phyloP scores from a whole-genome alignment of 1,140 invertebrate genomes.

The Zaprionus tsacasi region DNA sequence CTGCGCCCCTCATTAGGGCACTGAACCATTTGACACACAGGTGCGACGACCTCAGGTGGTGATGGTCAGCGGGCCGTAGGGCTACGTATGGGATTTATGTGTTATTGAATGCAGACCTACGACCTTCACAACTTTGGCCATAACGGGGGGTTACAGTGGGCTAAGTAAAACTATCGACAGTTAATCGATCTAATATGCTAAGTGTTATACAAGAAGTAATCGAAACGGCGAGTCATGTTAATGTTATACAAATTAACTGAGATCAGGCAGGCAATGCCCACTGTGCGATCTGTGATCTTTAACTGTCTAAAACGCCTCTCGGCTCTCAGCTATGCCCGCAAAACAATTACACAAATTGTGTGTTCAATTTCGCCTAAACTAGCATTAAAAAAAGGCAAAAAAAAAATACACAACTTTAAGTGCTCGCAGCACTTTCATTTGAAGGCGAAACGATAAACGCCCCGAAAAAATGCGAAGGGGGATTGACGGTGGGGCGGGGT shows the following conservation, averaged over 20 bases:
- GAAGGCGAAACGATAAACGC: conserved; percentile 25
- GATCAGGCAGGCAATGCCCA: not conserved
- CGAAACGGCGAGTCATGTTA: not conserved
- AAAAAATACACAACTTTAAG: conserved; percentile 20
- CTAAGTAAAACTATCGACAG: not conserved
- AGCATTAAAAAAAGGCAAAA: conserved; percentile 16
- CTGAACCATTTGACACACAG: conserved; percentile 73
- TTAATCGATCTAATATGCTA: too few relatives aligned
- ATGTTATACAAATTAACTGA: not conserved
- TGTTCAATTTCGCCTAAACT: conserved; percentile 49
- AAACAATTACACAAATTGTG: conserved; percentile 71
- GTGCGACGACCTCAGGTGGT: conserved; percentile 63
- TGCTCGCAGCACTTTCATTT: conserved; percentile 45
- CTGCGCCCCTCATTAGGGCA: conserved; percentile 66
- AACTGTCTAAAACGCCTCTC: not conserved
- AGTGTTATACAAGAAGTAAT: too few relatives aligned
- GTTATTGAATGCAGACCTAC: not conserved
- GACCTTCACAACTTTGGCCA: conserved; percentile 16
- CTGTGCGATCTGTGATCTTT: conserved; percentile 8
- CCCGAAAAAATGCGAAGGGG: not conserved
- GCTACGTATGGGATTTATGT: conserved; percentile 6
- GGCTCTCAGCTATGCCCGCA: conserved; percentile 9
- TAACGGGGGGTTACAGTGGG: not conserved
- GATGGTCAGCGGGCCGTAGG: conserved; percentile 13
- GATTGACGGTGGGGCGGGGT: not conserved